Evolutionary conservation across 2,888 invertebrate genomes (phyloP), one percentile per base, ranked within the genome.

Genomic region (Agelastica alni): DNA sequence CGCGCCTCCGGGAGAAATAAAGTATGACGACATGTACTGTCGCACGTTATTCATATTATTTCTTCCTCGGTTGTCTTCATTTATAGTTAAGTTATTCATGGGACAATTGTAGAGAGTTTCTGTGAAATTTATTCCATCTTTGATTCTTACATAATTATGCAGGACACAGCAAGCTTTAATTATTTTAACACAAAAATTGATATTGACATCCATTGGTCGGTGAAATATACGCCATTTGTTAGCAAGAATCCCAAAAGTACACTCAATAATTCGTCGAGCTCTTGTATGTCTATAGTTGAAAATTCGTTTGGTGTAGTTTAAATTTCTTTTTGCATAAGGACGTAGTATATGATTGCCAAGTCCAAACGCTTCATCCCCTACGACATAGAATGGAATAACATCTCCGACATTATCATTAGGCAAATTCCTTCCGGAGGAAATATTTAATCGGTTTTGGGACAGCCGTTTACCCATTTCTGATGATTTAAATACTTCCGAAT

Each of bases 1-100:
- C 10, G 46, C n/a, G 34, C 44, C 58, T 58, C 20, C n/a, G 9
- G 58, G 55, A 45, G 46, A 54, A 32, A 45, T 52, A 57, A 56
- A 59, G 36, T 56, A 57, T 36, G 55, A 57, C 26, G 55, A 57
- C 28, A 59, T 36, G 44, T 57, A 57, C 36, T 53, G 59, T 14
- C 56, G 48, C 44, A 59, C 56, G 36, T 57, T 41, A 53, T 47
- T 56, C 45, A 56, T 59, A 58, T 56, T 53, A 57, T 57, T 59
- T 41, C 51, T 53, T 53, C 53, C 56, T 45, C 53, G 47, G 43
- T 56, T 58, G 47, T 59, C 31, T 57, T 57, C 53, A 49, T 59
- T 41, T 44, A 49, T 42, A 28, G 49, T 58, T 28, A 45, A 53
- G 48, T 49, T 57, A 36, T 53, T 39, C 45, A 55, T 46, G 32